Conservation (phyloP, 1,140 invertebrate genomes). For the Macrosteles quadrilineatus region DNA sequence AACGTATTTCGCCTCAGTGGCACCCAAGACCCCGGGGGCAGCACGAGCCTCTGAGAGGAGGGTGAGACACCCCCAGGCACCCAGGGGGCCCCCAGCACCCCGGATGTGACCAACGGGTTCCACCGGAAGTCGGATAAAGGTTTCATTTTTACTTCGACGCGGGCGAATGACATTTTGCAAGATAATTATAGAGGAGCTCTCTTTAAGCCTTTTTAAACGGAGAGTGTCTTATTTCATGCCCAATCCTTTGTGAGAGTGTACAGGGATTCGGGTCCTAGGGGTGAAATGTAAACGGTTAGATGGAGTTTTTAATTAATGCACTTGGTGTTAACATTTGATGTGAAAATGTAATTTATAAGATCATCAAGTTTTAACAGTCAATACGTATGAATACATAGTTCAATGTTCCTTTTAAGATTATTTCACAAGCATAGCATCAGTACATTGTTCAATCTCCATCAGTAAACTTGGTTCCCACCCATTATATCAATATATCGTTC, state of each 20-base stretch:
- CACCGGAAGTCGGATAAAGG: constrained; percentile 25
- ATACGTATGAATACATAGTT: no score
- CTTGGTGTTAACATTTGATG: no score
- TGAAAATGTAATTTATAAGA: no score
- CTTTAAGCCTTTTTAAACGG: background rate
- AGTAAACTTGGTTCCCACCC: no score
- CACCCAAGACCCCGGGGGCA: background rate
- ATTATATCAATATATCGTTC: no score
- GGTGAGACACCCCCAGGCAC: background rate
- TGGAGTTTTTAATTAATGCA: no score
- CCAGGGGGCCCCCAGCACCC: background rate
- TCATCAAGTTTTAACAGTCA: no score
- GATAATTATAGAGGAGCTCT: constrained; percentile 2
- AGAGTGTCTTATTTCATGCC: constrained; percentile 10
- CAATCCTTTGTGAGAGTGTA: background rate
- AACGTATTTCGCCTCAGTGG: background rate
- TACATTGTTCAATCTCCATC: no score
- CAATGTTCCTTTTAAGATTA: no score
- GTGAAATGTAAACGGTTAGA: no score
- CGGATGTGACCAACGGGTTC: background rate
- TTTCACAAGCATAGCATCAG: no score
- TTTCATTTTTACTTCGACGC: constrained; percentile 17
- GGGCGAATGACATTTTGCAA: background rate
- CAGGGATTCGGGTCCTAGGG: no score
- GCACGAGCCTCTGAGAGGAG: background rate